Base-by-base conservation (phyloP, 2,888 invertebrate species). In the Pseudeuparius sepicola region DNA sequence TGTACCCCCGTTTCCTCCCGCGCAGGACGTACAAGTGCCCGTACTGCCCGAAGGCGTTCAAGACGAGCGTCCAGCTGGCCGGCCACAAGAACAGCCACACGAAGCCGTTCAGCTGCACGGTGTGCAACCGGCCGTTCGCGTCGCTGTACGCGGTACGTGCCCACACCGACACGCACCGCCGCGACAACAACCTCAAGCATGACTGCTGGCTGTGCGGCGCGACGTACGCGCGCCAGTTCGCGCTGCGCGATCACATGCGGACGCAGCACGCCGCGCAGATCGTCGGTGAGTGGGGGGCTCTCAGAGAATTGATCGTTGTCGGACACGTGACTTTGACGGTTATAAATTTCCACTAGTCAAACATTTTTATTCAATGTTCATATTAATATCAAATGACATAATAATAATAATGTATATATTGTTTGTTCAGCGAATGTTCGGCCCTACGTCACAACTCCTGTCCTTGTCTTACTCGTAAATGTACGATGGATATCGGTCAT, bases 31-130 rank as follows among this genome's bases (percentile, higher is more conserved):
- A 82, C 58, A 75, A 75, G 45, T 85, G 85, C 49, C 75, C 81
- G 1, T 76, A 64, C 52, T 85, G 85, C 43, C 76, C 81, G 0
- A 85, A 85, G 52, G 73, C 81, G 1, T 85, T 85, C 61, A 85
- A 84, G 52, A 85, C 84, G 0, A 72, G 78, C 0, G 85, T 85
- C 0, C 84, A 84, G 50, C 61, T 85, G 2, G 78, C 81, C 2
- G 83, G 82, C 0, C 85, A 85, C 47, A 83, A 78, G 57, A 85
- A 85, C 53, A 47, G 79, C 5, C 85, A 85, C 49, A 82, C 77
- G 0, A 85, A 85, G 54, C 85, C 85, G 0, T 85, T 82, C 52
- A 71, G 75, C 2, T 85, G 85, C 48, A 75, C 73, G 5, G 75
- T 78, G 46, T 85, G 85, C 52, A 78, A 78, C 55, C 67, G 85